Base-by-base conservation (phyloP, 2,797 vertebrate genomes). In the Halcyon chelicuti region DNA sequence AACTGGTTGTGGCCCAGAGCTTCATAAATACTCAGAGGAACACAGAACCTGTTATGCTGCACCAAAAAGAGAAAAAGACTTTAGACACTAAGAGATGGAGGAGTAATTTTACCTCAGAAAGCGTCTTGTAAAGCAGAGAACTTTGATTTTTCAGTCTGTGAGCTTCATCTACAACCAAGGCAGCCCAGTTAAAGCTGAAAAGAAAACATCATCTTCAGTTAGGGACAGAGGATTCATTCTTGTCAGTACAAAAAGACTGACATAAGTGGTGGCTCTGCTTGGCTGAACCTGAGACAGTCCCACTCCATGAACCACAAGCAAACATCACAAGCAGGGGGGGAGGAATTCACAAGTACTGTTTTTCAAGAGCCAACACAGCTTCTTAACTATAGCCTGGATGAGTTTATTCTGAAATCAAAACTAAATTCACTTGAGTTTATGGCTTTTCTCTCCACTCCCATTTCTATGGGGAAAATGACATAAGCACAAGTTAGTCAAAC, bases 81-180 rank as follows among this genome's bases (percentile, higher is more conserved):
- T 68, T 37, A 80, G 23, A n/a, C 9, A n/a, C 3, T 40, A 44
- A 20, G 70, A 88, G 7, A 83, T 0, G 7, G 20, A 52, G 35
- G 8, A 55, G 14, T 60, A 79, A 51, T 78, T 72, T 98, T 98
- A 99, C 99, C 99, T 98, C 96, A n/a, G 97, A 98, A 82, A 99
- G 98, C 1, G 97, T 98, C 96, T 98, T 98, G 95, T 99, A 97
- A 87, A 99, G 97, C 44, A 99, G 77, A 22, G 99, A 99, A 54
- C 97, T 98, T 89, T 98, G 98, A 88, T 99, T 99, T 98, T 99
- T 99, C 95, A 99, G 95, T 81, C 99, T 98, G 94, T 99, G 99
- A 94, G 99, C 99, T 97, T 99, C 99, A 49, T 99, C 99, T 46
- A 99, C 99, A 65, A 99, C 98, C 75, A 99, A 97, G 42, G 97